Percentiles rank a stretch among this genome's conserved stretches.
Evolutionary conservation across 1,140 invertebrate species (phyloP).

Genomic region (Schlechtendalia chinensis): DNA sequence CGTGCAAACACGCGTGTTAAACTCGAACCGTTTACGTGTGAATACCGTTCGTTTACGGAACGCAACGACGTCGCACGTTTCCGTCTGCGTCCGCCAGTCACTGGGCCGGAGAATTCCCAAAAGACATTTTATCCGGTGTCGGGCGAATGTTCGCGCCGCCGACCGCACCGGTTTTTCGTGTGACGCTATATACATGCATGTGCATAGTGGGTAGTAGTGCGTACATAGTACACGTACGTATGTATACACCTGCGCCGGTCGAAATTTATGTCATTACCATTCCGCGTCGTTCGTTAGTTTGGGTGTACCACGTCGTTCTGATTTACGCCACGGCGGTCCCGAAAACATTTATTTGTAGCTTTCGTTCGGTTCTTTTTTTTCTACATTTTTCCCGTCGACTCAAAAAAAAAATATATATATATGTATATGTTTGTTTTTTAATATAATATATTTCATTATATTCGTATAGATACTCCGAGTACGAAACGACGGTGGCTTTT

Average conservation of each 20-base stretch:
- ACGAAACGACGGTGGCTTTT: background rate
- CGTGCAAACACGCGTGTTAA: too few species aligned
- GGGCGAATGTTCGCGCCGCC: background rate
- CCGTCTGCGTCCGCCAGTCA: background rate
- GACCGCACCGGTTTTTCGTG: background rate
- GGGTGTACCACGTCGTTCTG: slow-evolving; percentile 6
- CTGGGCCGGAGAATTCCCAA: background rate
- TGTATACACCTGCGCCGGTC: background rate
- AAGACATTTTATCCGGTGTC: slow-evolving; percentile 17
- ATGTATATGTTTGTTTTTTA: too few species aligned
- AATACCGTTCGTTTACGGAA: too few species aligned
- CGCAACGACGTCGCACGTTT: background rate
- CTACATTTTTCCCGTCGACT: background rate
- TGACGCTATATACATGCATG: too few species aligned
- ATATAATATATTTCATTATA: too few species aligned
- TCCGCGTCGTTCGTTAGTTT: slow-evolving; percentile 22
- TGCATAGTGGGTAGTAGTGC: too few species aligned
- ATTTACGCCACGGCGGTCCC: background rate
- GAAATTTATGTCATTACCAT: slow-evolving; percentile 45
- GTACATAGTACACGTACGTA: too few species aligned
- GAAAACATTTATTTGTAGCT: slow-evolving; percentile 24
- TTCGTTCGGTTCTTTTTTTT: background rate
- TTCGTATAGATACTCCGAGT: too few species aligned
- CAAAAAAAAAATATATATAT: background rate
- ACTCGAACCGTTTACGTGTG: background rate